A percentile compares a stretch with the other conserved stretches of the same genome.
These are phyloP conservation scores for Plagodis pulveraria DNA, from an alignment of 2,888 invertebrate species.

Conservation along the genomic window DNA sequence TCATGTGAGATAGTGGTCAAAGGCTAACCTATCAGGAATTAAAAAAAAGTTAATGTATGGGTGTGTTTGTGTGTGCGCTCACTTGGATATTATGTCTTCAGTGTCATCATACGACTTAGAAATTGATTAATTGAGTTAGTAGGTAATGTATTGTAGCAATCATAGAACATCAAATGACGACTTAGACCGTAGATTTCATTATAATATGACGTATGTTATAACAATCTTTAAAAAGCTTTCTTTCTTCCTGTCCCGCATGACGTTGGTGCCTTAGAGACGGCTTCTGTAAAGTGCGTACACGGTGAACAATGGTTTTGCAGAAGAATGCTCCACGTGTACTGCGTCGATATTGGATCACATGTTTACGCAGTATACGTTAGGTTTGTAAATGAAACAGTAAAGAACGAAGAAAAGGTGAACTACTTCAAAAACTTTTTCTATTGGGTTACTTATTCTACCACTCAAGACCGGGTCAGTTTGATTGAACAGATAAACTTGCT, in stretches of 20 bases:
- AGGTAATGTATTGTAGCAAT: too few species aligned
- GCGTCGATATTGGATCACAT: constrained; percentile 43
- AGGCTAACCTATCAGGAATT: too few species aligned
- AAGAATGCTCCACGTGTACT: constrained; percentile 48
- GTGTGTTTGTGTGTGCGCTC: not conserved
- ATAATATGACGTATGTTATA: too few species aligned
- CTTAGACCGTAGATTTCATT: too few species aligned
- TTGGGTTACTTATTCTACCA: too few species aligned
- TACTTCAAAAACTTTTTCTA: not conserved
- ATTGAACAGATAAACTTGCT: too few species aligned
- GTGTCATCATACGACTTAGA: too few species aligned
- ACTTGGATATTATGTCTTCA: not conserved
- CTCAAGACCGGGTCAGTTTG: too few species aligned
- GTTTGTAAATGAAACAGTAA: constrained; percentile 28
- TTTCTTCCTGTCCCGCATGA: constrained; percentile 25
- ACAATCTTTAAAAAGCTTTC: constrained; percentile 2
- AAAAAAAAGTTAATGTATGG: too few species aligned
- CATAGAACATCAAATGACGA: too few species aligned
- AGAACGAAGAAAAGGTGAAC: not conserved
- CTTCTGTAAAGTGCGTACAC: constrained; percentile 23
- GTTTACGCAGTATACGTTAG: constrained; percentile 41
- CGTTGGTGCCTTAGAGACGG: constrained; percentile 12
- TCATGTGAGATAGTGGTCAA: too few species aligned
- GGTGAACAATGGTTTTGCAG: constrained; percentile 32
- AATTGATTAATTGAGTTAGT: too few species aligned